A percentile compares a stretch with the other conserved stretches of the same genome.
phyloP scores from a whole-genome alignment of 2,888 invertebrate genomes.

The Drosophila macrospina region DNA sequence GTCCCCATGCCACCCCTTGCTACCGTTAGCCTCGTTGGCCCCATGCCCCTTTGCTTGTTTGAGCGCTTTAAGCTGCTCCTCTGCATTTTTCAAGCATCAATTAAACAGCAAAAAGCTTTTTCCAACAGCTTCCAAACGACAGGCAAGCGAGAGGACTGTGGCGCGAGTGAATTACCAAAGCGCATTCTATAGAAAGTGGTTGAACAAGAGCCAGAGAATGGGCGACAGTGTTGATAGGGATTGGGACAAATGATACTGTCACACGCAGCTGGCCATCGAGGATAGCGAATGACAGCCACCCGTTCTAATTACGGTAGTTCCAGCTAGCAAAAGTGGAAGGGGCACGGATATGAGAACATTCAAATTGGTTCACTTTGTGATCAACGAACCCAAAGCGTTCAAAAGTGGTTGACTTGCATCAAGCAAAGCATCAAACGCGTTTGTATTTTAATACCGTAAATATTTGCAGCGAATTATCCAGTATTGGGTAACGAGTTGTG shows the following conservation, averaged over 20 bases:
- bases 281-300: conserved; percentile 20
- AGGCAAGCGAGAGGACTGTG: conserved; percentile 9
- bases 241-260: conserved; percentile 7
- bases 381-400: conserved; percentile 26
- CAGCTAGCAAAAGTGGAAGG: conserved; percentile 25
- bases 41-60: conserved; percentile 5
- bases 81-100: conserved; percentile 60
- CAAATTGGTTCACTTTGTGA: conserved; percentile 47
- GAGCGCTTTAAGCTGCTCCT: conserved; percentile 48
- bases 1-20: too few species aligned
- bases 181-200: conserved; percentile 13
- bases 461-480: neutral
- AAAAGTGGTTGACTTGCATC: neutral
- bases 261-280: conserved; percentile 16
- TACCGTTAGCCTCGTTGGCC: too few species aligned
- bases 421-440: neutral
- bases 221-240: neutral
- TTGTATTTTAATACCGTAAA: neutral
- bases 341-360: conserved; percentile 1
- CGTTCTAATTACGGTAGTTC: conserved; percentile 46
- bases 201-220: neutral
- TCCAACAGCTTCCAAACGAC: conserved; percentile 25
- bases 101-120: conserved; percentile 57
- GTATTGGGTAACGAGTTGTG: neutral
- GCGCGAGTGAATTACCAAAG: conserved; percentile 29